Evolutionary conservation across 2,797 vertebrate genomes (phyloP).

Genomic region (Furcifer pardalis): DNA sequence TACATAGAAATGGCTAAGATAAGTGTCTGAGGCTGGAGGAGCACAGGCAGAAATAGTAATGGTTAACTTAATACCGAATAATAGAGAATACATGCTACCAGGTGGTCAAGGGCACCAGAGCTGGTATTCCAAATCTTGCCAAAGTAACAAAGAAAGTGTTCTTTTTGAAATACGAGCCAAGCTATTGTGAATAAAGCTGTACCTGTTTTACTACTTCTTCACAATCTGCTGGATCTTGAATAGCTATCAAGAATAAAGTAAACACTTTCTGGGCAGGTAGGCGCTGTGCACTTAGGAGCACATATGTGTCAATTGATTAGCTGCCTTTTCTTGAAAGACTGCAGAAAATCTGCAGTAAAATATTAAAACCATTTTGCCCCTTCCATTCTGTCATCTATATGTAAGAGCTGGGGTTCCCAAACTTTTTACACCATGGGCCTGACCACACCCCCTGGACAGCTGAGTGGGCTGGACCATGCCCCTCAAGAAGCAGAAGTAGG

Average conservation of each 20-base stretch:
- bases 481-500: too few relatives aligned
- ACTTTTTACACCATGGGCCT: too few relatives aligned
- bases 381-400: too few relatives aligned
- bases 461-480: too few relatives aligned
- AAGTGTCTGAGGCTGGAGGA: neutral
- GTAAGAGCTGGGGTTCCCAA: too few relatives aligned
- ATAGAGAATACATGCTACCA: neutral
- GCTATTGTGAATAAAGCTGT: neutral
- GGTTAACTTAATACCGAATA: neutral
- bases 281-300: too few relatives aligned
- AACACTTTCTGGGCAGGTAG: neutral
- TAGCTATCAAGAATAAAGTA: slow-evolving; percentile 19
- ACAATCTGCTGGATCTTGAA: neutral
- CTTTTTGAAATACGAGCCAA: slow-evolving; percentile 1
- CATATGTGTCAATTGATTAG: neutral
- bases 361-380: too few relatives aligned
- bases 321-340: too few relatives aligned
- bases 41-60: neutral
- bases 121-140: neutral
- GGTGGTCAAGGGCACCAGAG: neutral
- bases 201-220: slow-evolving; percentile 16
- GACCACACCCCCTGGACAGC: too few relatives aligned
- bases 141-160: neutral
- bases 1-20: neutral
- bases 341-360: too few relatives aligned